A percentile compares a stretch with the other conserved stretches of the same genome.
Conservation (phyloP, 2,888 invertebrate species). For the Cosmia trapezina region DNA sequence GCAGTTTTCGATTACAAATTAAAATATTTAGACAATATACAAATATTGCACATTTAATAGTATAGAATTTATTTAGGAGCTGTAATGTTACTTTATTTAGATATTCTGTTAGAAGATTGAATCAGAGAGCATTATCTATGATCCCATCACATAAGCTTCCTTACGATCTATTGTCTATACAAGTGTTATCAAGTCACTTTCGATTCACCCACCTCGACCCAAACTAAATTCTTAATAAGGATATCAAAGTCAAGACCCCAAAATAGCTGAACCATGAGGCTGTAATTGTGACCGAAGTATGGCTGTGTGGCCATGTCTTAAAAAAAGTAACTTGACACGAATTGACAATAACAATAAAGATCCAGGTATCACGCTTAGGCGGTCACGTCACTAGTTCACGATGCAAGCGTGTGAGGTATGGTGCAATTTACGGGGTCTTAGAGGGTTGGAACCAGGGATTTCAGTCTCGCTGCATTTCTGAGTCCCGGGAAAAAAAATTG, state of each 20-base stretch:
- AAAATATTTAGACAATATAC: too few species aligned
- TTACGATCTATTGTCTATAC: not conserved
- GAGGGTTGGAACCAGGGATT: too few species aligned
- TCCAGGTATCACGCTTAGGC: conserved; percentile 63
- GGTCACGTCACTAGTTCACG: conserved; percentile 49
- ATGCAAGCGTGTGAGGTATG: conserved; percentile 32
- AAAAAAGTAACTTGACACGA: conserved; percentile 63
- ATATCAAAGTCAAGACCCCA: conserved; percentile 30
- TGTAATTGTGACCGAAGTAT: conserved; percentile 54
- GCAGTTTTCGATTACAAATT: too few species aligned
- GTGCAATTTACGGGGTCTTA: conserved; percentile 20
- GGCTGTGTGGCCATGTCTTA: conserved; percentile 39
- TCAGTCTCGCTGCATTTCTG: too few species aligned
- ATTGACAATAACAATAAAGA: conserved; percentile 60
- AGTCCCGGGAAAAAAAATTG: too few species aligned
- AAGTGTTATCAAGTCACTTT: conserved; percentile 27
- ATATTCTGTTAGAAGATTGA: not conserved
- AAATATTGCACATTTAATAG: too few species aligned
- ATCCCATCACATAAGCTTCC: not conserved
- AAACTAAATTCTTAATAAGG: conserved; percentile 14
- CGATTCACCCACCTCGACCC: conserved; percentile 16
- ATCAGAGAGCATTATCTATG: conserved; percentile 1
- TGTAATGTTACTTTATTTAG: not conserved
- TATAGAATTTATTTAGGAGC: not conserved
- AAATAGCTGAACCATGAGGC: conserved; percentile 14